phyloP scores from a whole-genome alignment of 2,888 invertebrate genomes.

The Idaea straminata region DNA sequence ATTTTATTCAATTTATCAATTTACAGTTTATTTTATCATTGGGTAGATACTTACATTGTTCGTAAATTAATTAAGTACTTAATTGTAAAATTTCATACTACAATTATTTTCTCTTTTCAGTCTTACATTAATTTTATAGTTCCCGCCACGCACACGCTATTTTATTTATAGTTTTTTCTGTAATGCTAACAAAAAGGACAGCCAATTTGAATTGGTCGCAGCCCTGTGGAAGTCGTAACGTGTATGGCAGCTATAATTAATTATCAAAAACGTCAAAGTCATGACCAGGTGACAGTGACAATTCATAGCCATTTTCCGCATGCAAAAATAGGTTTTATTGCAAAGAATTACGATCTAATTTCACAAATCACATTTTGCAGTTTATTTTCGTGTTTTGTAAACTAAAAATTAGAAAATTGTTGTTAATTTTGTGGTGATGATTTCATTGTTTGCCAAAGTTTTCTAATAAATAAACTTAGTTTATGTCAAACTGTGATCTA shows the following conservation, averaged over 20 bases:
- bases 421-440: constrained; percentile 1
- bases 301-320: not conserved
- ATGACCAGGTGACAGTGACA: not conserved
- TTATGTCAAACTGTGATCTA: not conserved
- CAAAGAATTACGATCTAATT: not conserved
- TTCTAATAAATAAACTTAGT: not conserved
- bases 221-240: no score
- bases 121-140: no score
- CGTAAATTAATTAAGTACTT: no score
- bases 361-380: not conserved
- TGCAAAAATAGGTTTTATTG: not conserved
- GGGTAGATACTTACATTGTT: no score
- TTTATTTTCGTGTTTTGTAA: not conserved
- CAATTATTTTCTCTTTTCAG: no score
- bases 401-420: not conserved
- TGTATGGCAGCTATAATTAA: not conserved
- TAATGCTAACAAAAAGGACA: no score
- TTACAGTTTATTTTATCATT: no score
- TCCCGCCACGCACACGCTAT: no score
- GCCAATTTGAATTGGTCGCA: no score
- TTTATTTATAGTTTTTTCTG: no score
- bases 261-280: not conserved
- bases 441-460: constrained; percentile 13
- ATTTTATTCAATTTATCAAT: no score
- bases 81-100: no score